Base-by-base conservation (phyloP, 2,797 vertebrate genomes). In the Halcyon chelicuti region DNA sequence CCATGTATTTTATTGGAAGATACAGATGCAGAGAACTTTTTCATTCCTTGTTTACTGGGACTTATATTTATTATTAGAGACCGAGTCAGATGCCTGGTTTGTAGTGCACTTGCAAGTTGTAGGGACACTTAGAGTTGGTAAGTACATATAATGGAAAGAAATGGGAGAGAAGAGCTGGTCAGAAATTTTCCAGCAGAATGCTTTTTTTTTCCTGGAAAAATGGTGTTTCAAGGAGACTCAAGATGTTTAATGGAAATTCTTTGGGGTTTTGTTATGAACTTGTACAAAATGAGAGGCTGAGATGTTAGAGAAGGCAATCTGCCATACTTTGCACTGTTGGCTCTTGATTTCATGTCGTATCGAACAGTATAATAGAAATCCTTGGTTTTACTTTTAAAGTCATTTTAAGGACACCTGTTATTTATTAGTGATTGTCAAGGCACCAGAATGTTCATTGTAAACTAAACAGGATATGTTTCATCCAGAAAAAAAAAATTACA, bases 201-300 rank as follows among this genome's bases (percentile, higher is more conserved):
- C 23, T 62, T 95, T 92, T 39, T 39, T 39, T 92, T 93, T 76
- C 77, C 35, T 79, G 46, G 76, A 85, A 84, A 94, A 94, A 85
- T 12, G 22, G 4, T 16, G 14, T 66, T 92, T 86, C 40, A 68
- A n/a, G 46, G 46, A 55, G 88, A 31, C 25, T 54, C 51, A 28
- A 55, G 3, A 22, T 15, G 12, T 51, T 93, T 91, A 22, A 18
- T 70, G 79, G 94, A 76, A 76, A 29, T 86, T 71, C 75, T 86
- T 44, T 57, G 49, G 37, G 5, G 1, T 71, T 81, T 81, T 58
- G 12, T 47, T 51, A 21, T 4, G 21, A 44, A 26, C 12, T 88
- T 88, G 3, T 14, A 12, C 10, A 21, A 55, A 72, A 65, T 66
- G 35, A 66, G 15, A 54, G 37, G 14, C 58, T 70, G 35, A 52